Evolutionary conservation across 2,797 vertebrate genomes (phyloP), one percentile per base, ranked within the genome.

Genomic region (Epinephelus coioides): DNA sequence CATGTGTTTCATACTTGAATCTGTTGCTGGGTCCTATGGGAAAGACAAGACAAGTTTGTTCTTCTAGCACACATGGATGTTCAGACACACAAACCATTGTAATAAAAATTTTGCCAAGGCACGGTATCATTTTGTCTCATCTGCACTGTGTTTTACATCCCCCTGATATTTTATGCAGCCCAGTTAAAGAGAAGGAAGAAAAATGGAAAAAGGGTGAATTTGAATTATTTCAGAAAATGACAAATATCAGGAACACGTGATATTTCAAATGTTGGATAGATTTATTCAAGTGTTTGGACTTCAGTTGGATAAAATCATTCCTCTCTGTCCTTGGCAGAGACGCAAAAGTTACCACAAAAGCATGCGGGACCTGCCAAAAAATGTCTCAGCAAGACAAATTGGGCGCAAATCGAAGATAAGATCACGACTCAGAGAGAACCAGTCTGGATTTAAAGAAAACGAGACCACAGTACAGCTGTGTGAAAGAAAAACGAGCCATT

Each of bases 321-420:
- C 64, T 19, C 18, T 47, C 43, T 68, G 13, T 56, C 21, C 54
- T 62, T 49, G 21, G 34, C 19, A 57, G 53, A 13, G 75, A 66
- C 44, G 40, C 27, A 82, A 46, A 47, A 10, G 10, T 73, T 66
- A 54, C 27, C 49, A 34, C 30, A 56, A 55, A 76, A 74, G 53
- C 25, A 67, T 47, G 13, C 2, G 38, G 43, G 2, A 75, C 13
- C n/a, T 73, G 64, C 69, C 85, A 82, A 68, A 66, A 71, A 79
- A 47, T 40, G 44, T 62, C 63, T 75, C 62, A 46, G 2, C 19
- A 23, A 62, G 84, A 85, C 50, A 69, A 78, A 86, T 81, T 67
- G 57, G 69, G 38, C 76, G 21, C 27, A 76, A 63, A 68, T 76
- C 19, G 27, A 50, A 59, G 65, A 68, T 77, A 69, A 75, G 47